Conservation (phyloP, 2,888 invertebrate species). For the Serrognathus titanus region DNA sequence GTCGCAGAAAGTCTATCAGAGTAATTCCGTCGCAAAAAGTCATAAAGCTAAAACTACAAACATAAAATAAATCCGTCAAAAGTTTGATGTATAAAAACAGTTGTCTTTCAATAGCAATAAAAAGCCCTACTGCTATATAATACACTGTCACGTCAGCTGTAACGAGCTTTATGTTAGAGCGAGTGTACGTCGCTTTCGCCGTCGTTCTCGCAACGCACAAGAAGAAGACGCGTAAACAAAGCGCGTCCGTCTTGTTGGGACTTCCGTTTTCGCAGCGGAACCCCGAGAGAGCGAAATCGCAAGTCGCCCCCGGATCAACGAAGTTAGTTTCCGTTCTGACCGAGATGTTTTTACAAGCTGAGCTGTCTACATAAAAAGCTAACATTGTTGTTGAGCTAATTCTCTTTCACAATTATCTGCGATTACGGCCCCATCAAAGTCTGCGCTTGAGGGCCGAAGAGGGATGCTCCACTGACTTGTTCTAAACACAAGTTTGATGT, state of each 20-base stretch:
- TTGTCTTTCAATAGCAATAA: constrained; percentile 38
- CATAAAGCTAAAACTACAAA: constrained; percentile 3
- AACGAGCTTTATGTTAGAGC: constrained; percentile 18
- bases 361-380: constrained; percentile 43
- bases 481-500: constrained; percentile 39
- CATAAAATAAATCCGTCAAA: constrained; percentile 35
- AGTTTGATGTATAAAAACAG: constrained; percentile 40
- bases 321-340: constrained; percentile 43
- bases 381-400: constrained; percentile 47
- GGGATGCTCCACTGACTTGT: constrained; percentile 23
- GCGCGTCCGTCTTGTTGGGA: constrained; percentile 7
- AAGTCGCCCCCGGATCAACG: constrained; percentile 37
- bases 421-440: constrained; percentile 49
- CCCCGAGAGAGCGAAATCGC: constrained; percentile 36
- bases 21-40: not conserved
- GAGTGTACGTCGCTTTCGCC: constrained; percentile 22
- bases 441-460: constrained; percentile 29
- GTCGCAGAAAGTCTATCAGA: not conserved
- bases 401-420: constrained; percentile 47
- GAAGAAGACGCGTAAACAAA: constrained; percentile 13
- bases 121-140: constrained; percentile 33
- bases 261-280: constrained; percentile 20
- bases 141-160: constrained; percentile 35
- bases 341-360: constrained; percentile 42
- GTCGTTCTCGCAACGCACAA: constrained; percentile 13